Evolutionary conservation across 2,113 vertebrate species (phyloP).

Genomic region (Jacana jacana): DNA sequence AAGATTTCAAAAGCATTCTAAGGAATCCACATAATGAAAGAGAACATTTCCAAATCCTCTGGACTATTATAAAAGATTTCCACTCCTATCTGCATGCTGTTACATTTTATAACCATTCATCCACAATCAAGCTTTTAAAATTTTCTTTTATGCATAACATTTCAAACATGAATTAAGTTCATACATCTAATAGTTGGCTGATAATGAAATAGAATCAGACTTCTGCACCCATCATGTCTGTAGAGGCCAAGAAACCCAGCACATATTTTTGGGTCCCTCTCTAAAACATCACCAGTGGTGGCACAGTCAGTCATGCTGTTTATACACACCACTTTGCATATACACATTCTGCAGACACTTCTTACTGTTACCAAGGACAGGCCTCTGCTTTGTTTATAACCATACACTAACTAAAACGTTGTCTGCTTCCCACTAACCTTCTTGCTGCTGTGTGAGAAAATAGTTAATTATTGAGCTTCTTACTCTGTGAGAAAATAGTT

Average conservation of each 20-base stretch:
- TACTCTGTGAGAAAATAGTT: too few relatives aligned
- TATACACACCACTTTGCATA: not conserved
- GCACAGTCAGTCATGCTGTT: not conserved
- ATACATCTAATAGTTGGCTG: not conserved
- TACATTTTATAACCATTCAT: not conserved
- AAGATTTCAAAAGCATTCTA: constrained; percentile 39
- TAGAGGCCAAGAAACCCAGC: not conserved
- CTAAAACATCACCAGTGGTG: not conserved
- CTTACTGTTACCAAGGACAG: not conserved
- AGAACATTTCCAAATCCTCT: constrained; percentile 12
- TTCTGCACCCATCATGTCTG: not conserved
- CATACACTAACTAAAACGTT: too few relatives aligned
- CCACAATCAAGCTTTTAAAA: not conserved
- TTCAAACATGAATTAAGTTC: not conserved
- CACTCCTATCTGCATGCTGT: not conserved
- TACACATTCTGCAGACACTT: not conserved
- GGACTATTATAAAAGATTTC: not conserved
- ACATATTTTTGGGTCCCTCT: not conserved
- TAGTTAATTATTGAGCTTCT: too few relatives aligned
- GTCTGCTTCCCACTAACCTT: too few relatives aligned
- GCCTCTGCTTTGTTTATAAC: too few relatives aligned
- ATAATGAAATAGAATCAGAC: not conserved
- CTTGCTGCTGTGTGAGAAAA: too few relatives aligned
- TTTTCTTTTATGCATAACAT: not conserved
- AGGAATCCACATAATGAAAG: constrained; percentile 23